Base-by-base conservation (phyloP, 2,797 vertebrate genomes). In the Falco peregrinus region DNA sequence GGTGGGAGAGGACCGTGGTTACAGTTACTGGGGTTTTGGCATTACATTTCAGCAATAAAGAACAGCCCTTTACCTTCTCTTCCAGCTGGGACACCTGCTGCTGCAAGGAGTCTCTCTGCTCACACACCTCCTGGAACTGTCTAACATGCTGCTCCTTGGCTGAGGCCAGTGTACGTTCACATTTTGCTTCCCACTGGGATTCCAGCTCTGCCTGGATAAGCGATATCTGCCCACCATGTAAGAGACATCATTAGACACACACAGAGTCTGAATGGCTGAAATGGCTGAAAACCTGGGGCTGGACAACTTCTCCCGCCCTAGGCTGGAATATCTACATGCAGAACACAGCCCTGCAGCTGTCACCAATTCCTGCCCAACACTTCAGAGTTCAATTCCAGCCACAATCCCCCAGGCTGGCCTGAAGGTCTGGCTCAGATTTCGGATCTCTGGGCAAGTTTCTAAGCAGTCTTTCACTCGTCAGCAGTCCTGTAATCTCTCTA, bases 121-220 rank as follows among this genome's bases (percentile, higher is more conserved):
- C 98, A 4, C 97, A 96, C 16, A 98, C 97, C 43, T 99, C 98
- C 47, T 97, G 96, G 83, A 97, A 95, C 63, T 98, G 98, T 50
- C 97, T 97, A 3, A 39, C 29, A 15, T 99, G 99, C 48, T 98
- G 98, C 81, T 98, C 98, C 97, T 97, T 98, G 87, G 98, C 98
- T 0, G 96, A 96, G 43, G 97, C 96, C 97, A 99, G 71, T 9
- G 96, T 89, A 76, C 97, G 98, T 76, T 99, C 98, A 78, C 97
- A 98, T 61, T 92, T 99, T 61, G 95, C 93, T 97, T 98, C 98
- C 99, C 99, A 99, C 94, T 99, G 98, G 48, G 98, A 98, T 94
- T 99, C 98, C 73, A 99, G 97, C 91, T 99, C 99, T 8, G 96
- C 95, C 98, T 99, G 99, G 77, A 98, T 75, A 81, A 99, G 98